Evolutionary conservation across 2,888 invertebrate genomes (phyloP), one percentile per base, ranked within the genome.

Genomic region (Cyclophora albipunctata): DNA sequence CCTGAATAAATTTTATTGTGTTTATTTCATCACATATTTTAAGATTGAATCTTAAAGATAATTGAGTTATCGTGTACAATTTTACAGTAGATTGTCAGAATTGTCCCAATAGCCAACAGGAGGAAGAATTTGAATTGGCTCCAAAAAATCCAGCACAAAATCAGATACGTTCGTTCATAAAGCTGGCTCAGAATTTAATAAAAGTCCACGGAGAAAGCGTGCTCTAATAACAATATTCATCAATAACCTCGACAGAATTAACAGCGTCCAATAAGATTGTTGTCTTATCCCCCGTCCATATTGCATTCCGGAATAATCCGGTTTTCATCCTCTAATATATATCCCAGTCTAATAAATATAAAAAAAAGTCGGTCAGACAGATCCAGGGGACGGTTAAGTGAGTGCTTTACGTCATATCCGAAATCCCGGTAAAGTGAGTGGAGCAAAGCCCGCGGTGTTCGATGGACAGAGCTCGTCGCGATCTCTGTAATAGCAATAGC

Each of bases 381-480:
- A 60, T 66, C 62, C 62, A 67, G 66, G 68, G 67, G 73, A 66
- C 68, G 66, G 67, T 75, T 82, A 82, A 83, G 79, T 83, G 84
- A 86, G 86, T 86, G 84, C 81, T 85, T 84, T 85, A 85, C 86
- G 86, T 87, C 87, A 88, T 87, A 87, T 85, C 85, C 81, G 81
- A 87, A 86, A 88, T 87, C 87, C 86, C 82, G 78, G 86, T 84
- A 82, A 83, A 87, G 86, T 84, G 86, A 86, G 84, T 83, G 78
- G 81, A 69, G 83, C 77, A 81, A 84, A 82, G 78, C 81, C 78
- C 71, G 73, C 75, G 75, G 72, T 75, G 84, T 86, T 86, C 88
- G 87, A 88, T 87, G 88, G 82, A 72, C 79, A 78, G 67, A 67
- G 67, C 67, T 70, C 66, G 64, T 71, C 76, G 84, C 84, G 82